Evolutionary conservation across 2,888 invertebrate species (phyloP), one percentile per base, ranked within the genome.

Genomic region (Odontocolon sp.): DNA sequence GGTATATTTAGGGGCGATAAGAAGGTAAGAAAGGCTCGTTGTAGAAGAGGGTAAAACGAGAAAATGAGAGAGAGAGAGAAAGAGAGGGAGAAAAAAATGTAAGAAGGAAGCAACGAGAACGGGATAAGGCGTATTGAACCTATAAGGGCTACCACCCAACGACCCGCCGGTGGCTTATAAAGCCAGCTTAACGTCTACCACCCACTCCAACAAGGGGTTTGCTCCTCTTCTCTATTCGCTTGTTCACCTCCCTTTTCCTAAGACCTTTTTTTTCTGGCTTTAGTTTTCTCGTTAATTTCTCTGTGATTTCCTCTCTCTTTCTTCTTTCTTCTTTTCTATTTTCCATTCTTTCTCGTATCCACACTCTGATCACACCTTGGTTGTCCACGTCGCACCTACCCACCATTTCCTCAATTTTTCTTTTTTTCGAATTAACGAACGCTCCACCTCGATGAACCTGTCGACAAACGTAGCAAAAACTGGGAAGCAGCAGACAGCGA

Each of bases 101-200:
- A 54, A 59, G 73, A 45, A 54, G 50, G 71, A 56, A 67, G 70
- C 63, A 66, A 47, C 56, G 77, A 69, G 64, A 69, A 57, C 64
- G 38, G 78, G 76, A 78, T 81, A 81, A 82, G 77, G 77, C 80
- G 80, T 79, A 79, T 81, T 80, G 80, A 78, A 80, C 80, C 78
- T n/a, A n/a, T 82, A 82, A 83, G 84, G 77, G 78, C 73, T 54
- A 70, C 74, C 79, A 81, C 79, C 73, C 78, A 80, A 81, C 82
- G 81, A 83, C 77, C 79, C 83, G 64, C 63, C 72, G 75, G 80
- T 79, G 81, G 81, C 79, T 80, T 83, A 83, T 83, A 83, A 83
- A 82, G 82, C 81, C 78, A 77, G 80, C 82, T 84, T 84, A 84
- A 82, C 81, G 80, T 81, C 72, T 74, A 70, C 73, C 66, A 45